Conservation (phyloP, 2,888 invertebrate species). For the Bibio marci region DNA sequence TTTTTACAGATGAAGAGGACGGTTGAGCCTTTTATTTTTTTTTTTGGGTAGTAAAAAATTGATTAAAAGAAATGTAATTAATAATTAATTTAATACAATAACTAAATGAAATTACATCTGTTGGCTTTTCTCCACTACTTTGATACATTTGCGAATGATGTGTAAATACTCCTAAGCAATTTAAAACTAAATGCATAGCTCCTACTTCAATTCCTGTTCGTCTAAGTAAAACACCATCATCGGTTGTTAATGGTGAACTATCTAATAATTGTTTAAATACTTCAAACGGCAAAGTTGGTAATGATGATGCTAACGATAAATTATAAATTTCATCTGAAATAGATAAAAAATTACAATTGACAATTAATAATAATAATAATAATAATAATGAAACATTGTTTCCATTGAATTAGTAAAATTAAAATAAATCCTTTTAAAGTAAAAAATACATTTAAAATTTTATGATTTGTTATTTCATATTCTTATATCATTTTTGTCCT, state of each 20-base stretch:
- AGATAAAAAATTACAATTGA: background rate
- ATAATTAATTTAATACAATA: no score
- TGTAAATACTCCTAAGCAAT: slow-evolving; percentile 78
- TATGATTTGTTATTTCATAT: no score
- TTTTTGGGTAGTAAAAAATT: slow-evolving; percentile 17
- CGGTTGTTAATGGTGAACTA: slow-evolving; percentile 52
- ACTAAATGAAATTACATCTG: no score
- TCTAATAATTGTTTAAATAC: slow-evolving; percentile 56
- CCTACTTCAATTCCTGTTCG: slow-evolving; percentile 68
- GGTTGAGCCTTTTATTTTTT: background rate
- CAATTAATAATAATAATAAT: background rate
- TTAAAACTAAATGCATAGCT: slow-evolving; percentile 67
- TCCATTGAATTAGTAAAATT: background rate
- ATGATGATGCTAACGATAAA: slow-evolving; percentile 45
- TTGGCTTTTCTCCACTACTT: slow-evolving; percentile 17
- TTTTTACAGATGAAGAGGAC: slow-evolving; percentile 3
- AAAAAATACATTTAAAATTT: no score
- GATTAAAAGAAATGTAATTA: background rate
- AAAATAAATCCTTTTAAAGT: no score
- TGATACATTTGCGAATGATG: slow-evolving; percentile 47
- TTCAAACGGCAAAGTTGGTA: slow-evolving; percentile 38
- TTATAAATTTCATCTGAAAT: slow-evolving; percentile 48
- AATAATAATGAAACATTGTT: background rate
- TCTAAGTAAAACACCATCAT: slow-evolving; percentile 58
- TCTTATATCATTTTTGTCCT: no score